Base-by-base conservation (phyloP, 2,113 vertebrate genomes). In the Neogobius melanostomus region DNA sequence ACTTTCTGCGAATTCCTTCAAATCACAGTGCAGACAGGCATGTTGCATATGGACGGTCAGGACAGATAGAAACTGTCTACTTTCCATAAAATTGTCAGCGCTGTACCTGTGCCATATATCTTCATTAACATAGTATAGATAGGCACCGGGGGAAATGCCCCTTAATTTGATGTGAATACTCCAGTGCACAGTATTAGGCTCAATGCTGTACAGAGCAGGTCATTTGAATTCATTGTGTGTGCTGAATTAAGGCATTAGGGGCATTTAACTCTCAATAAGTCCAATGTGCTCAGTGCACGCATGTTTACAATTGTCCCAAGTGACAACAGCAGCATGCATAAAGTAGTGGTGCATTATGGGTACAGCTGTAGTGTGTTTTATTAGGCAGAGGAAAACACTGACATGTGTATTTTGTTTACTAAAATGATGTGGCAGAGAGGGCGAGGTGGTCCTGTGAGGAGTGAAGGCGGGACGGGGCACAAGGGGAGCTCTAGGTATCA, bases 91-190 rank as follows among this genome's bases (percentile, higher is more conserved):
- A 86, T 80, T 86, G 82, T 87, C 86, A 85, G 77, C 68, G 56
- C 69, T 69, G 47, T 75, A 87, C 88, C 85, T 90, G 81, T 8
- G 8, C 66, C 60, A 85, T 89, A 78, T 60, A 72, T 90, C 87
- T 88, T 90, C 88, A 88, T 89, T 87, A 87, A 70, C 36, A 64
- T 44, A 17, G 76, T 61, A 15, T 64, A 83, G 75, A 85, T 71
- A 72, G 77, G 75, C 80, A 80, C 76, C 74, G 7, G 71, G 83
- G 83, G 74, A 88, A 86, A 81, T 84, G 52, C 12, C 57, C 74
- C 64, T 53, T 75, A 54, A 76, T 83, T 82, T 80, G 80, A 82
- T 76, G 67, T 75, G 72, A 75, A 83, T 74, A 57, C 81, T 75
- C 63, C 68, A 78, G 74, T 78, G 64, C 50, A 72, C 71, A 53